Conservation (phyloP, 2,797 vertebrate species). For the Gouania willdenowi region DNA sequence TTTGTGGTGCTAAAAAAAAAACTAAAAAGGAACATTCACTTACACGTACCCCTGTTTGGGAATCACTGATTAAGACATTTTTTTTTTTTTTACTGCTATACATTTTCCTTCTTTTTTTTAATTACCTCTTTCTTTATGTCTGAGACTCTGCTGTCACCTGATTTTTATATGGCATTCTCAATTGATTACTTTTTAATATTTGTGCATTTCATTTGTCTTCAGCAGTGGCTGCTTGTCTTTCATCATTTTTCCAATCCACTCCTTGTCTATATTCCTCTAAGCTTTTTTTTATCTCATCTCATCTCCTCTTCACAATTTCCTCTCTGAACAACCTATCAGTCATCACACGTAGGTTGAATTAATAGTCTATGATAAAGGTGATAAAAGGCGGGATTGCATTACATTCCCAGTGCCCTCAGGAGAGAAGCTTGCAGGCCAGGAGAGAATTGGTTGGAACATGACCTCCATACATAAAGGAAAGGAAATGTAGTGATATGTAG, state of each 20-base stretch:
- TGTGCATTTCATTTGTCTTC: slow-evolving; percentile 3
- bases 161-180: no score
- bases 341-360: slow-evolving; percentile 16
- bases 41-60: no score
- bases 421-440: background rate
- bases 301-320: no score
- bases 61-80: no score
- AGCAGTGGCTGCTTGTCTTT: background rate
- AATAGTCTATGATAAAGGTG: slow-evolving; percentile 10
- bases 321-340: background rate
- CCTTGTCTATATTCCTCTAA: background rate
- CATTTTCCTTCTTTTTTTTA: slow-evolving; percentile 11
- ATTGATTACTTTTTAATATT: background rate
- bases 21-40: no score
- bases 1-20: no score
- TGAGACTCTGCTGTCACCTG: background rate
- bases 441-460: slow-evolving; percentile 1
- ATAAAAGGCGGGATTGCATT: slow-evolving; percentile 1
- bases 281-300: background rate
- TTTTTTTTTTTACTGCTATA: slow-evolving; percentile 10
- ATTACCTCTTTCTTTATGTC: slow-evolving; percentile 8
- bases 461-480: slow-evolving; percentile 1
- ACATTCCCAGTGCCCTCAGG: background rate
- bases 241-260: background rate
- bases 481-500: background rate